Evolutionary conservation across 2,797 vertebrate species (phyloP).

Genomic region (Pterois miles): DNA sequence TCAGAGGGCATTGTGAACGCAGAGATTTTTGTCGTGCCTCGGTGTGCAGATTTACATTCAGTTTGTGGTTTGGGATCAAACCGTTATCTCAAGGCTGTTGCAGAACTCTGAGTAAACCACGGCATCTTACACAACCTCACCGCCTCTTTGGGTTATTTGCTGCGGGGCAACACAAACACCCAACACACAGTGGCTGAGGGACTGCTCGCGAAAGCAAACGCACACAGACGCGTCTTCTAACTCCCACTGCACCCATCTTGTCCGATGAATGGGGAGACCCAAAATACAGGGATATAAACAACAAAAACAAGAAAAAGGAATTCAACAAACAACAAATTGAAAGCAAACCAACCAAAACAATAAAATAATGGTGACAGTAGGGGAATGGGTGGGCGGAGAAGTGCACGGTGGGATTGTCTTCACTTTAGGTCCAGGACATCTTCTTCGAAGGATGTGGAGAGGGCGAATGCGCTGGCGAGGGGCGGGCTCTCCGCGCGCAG

Average conservation of each 20-base stretch:
- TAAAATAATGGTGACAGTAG: conserved; percentile 52
- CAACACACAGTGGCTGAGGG: conserved; percentile 48
- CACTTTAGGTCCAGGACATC: conserved; percentile 96
- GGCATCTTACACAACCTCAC: conserved; percentile 31
- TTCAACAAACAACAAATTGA: conserved; percentile 40
- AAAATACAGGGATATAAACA: conserved; percentile 31
- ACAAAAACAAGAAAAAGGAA: not conserved
- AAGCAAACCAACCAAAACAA: conserved; percentile 44
- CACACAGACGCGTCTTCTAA: conserved; percentile 47
- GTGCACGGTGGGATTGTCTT: conserved; percentile 82
- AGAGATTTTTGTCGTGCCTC: conserved; percentile 52
- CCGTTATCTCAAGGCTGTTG: conserved; percentile 42
- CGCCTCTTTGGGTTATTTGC: conserved; percentile 67
- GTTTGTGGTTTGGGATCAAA: conserved; percentile 61
- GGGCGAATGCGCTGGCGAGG: conserved; percentile 82
- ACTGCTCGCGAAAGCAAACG: conserved; percentile 46
- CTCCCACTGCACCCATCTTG: conserved; percentile 51
- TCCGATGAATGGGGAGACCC: conserved; percentile 31
- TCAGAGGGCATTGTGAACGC: conserved; percentile 38
- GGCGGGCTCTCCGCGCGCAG: conserved; percentile 84
- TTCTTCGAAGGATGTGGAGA: conserved; percentile 89
- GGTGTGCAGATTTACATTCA: conserved; percentile 72
- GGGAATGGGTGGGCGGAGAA: conserved; percentile 55
- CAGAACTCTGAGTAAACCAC: conserved; percentile 45
- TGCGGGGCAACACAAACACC: conserved; percentile 62